Evolutionary conservation across 2,113 vertebrate genomes (phyloP).

Genomic region (Herpetotheres cachinnans): DNA sequence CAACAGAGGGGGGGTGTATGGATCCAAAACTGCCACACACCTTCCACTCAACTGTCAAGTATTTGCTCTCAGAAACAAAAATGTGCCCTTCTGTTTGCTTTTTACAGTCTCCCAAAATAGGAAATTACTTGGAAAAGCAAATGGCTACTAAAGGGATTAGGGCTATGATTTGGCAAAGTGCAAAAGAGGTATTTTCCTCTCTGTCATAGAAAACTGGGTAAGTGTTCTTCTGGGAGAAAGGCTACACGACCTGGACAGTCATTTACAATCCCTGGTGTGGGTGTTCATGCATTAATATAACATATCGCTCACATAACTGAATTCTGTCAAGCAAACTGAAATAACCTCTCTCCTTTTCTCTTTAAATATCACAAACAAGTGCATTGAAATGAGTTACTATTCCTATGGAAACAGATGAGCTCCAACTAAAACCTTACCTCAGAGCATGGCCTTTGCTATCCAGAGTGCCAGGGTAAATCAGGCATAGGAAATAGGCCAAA

Average conservation of each 20-base stretch:
- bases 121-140: not conserved
- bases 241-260: not conserved
- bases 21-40: not conserved
- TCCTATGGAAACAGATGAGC: slow-evolving; percentile 44
- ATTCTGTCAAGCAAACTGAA: slow-evolving; percentile 30
- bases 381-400: not conserved
- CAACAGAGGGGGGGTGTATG: not conserved
- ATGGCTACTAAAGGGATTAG: not conserved
- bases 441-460: not conserved
- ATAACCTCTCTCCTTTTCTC: slow-evolving; percentile 10
- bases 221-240: not conserved
- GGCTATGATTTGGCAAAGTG: not conserved
- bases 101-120: not conserved
- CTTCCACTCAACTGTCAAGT: not conserved
- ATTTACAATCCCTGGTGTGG: not conserved
- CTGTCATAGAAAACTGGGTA: not conserved
- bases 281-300: not conserved
- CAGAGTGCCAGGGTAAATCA: not conserved
- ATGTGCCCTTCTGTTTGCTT: not conserved
- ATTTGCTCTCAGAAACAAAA: not conserved
- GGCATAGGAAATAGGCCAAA: not conserved
- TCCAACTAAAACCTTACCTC: not conserved
- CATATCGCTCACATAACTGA: slow-evolving; percentile 1
- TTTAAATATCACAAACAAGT: slow-evolving; percentile 51
- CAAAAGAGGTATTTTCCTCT: not conserved